A percentile compares a stretch with the other conserved stretches of the same genome.
phyloP scores from a whole-genome alignment of 2,113 vertebrate species.

The Crypturellus undulatus region DNA sequence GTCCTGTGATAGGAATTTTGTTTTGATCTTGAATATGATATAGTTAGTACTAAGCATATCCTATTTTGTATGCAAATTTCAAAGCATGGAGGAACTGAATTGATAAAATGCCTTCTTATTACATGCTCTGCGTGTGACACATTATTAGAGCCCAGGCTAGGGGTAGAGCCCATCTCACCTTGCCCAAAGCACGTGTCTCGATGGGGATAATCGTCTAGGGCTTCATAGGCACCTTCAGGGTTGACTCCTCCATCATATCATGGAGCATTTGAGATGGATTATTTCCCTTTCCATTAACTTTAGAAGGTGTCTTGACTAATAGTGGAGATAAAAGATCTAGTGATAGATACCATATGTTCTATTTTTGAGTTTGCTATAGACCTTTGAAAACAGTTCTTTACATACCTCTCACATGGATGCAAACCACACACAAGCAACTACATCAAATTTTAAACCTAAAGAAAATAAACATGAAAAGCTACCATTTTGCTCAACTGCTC shows the following conservation, averaged over 20 bases:
- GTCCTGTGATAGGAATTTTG: conserved; percentile 34
- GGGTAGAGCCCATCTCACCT: background rate
- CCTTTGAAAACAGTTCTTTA: background rate
- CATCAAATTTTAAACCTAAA: background rate
- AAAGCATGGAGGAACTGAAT: background rate
- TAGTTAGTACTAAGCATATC: conserved; percentile 33
- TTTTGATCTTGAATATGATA: conserved; percentile 43
- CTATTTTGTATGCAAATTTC: conserved; percentile 45
- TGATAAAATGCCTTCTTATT: background rate
- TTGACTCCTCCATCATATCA: background rate
- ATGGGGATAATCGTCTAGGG: background rate
- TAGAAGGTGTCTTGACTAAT: background rate
- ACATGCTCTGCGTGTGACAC: background rate
- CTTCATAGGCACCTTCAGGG: background rate
- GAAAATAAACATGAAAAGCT: background rate
- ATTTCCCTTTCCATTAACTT: background rate
- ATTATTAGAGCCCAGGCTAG: too few species aligned
- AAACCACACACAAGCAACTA: background rate
- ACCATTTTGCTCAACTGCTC: background rate
- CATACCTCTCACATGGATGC: too few species aligned
- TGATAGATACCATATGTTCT: background rate
- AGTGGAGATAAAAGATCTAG: background rate
- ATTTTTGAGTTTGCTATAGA: background rate
- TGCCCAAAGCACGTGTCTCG: background rate
- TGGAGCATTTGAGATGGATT: background rate